phyloP scores from a whole-genome alignment of 1,140 invertebrate species.

The Lucilia sericata region DNA sequence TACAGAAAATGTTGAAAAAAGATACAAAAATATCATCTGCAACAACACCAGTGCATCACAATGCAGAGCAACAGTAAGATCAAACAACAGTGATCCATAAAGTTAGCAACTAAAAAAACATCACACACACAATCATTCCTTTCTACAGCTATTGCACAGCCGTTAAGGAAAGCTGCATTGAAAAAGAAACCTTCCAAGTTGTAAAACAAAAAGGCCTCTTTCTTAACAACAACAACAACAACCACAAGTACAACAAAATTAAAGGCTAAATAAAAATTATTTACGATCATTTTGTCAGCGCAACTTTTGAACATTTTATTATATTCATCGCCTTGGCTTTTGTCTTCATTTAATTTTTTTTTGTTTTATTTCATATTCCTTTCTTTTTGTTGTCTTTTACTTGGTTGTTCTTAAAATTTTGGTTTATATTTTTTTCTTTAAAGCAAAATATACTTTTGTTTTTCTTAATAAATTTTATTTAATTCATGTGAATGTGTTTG shows the following conservation, averaged over 20 bases:
- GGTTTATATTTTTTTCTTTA: not conserved
- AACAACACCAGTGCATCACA: not conserved
- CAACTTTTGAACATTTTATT: not conserved
- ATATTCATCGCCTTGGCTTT: not conserved
- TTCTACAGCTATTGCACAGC: not conserved
- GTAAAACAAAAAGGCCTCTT: conserved; percentile 19
- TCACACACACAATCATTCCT: not conserved
- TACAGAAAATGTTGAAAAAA: not conserved
- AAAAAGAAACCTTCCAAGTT: conserved; percentile 23
- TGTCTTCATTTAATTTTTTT: too few species aligned
- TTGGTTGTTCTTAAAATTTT: not conserved
- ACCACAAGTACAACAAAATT: not conserved
- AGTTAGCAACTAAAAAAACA: not conserved
- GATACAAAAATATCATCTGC: conserved; percentile 15
- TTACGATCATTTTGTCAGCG: conserved; percentile 38
- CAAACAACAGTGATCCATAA: conserved; percentile 5
- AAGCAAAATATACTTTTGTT: too few species aligned
- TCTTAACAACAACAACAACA: not conserved
- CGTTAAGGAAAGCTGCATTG: not conserved
- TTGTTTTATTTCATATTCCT: too few species aligned
- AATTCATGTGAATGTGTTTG: not conserved
- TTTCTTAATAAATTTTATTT: too few species aligned
- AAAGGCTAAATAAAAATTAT: conserved; percentile 37
- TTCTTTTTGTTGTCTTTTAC: not conserved
- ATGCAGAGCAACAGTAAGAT: not conserved